Conservation (phyloP, 2,113 vertebrate genomes). For the Anseranas semipalmata region DNA sequence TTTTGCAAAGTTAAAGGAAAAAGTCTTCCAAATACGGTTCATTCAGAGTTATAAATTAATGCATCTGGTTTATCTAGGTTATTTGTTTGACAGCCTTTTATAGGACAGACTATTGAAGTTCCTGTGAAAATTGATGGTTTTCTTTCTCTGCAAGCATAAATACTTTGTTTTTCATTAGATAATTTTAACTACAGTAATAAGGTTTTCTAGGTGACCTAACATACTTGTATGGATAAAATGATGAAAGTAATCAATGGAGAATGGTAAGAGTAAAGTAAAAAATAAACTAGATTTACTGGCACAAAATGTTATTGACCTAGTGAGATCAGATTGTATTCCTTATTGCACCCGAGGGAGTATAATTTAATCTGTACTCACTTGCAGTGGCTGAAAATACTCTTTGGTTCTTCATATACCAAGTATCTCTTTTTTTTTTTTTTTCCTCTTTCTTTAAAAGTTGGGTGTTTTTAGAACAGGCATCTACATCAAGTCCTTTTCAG, state of each 20-base stretch:
- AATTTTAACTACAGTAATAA: slow-evolving; percentile 68
- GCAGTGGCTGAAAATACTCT: background rate
- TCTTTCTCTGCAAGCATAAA: background rate
- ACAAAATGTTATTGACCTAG: slow-evolving; percentile 50
- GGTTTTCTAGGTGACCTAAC: slow-evolving; percentile 45
- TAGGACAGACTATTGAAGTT: background rate
- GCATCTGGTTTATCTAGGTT: background rate
- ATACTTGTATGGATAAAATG: slow-evolving; percentile 51
- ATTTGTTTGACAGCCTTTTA: slow-evolving; percentile 6
- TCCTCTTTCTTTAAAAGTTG: background rate
- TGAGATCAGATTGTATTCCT: slow-evolving; percentile 67
- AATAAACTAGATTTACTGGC: slow-evolving; percentile 62
- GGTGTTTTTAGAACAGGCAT: background rate
- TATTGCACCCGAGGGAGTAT: slow-evolving; percentile 36
- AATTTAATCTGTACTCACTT: slow-evolving; percentile 63
- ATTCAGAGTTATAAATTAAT: background rate
- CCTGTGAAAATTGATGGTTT: background rate
- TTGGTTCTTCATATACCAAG: background rate
- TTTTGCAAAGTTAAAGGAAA: background rate
- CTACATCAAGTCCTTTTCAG: background rate
- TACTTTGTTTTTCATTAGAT: slow-evolving; percentile 42
- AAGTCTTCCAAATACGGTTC: background rate
- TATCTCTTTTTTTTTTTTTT: background rate
- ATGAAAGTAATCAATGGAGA: slow-evolving; percentile 69
- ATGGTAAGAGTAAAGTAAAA: slow-evolving; percentile 48